Evolutionary conservation across 2,113 vertebrate species (phyloP).

Genomic region (Noturus placidus): DNA sequence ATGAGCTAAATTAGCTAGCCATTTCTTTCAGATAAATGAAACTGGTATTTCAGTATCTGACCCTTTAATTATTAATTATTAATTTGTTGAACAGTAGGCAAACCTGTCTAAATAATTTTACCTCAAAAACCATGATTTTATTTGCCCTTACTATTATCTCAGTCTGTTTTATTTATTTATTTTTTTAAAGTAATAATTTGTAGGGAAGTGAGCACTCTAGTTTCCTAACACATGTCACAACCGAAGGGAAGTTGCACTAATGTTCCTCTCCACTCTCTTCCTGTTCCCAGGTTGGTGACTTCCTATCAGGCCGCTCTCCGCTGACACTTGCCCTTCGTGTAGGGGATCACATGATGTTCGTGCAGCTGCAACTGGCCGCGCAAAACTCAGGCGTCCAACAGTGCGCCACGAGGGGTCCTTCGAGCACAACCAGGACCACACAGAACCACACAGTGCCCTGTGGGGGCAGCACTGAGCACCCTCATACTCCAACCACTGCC

Average conservation of each 20-base stretch:
- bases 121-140: not conserved
- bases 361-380: constrained; percentile 92
- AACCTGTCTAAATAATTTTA: not conserved
- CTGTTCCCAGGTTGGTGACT: constrained; percentile 87
- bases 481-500: not conserved
- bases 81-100: not conserved
- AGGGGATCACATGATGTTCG: constrained; percentile 99
- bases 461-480: not conserved
- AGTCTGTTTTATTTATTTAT: not conserved
- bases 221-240: constrained; percentile 1
- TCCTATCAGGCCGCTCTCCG: constrained; percentile 92
- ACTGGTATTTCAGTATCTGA: not conserved
- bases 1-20: not conserved
- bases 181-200: not conserved
- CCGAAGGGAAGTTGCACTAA: constrained; percentile 4
- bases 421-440: constrained; percentile 60
- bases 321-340: constrained; percentile 93
- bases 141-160: not conserved
- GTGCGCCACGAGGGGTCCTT: constrained; percentile 65
- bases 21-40: not conserved
- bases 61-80: too few species aligned
- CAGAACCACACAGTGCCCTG: not conserved
- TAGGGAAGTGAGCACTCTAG: not conserved
- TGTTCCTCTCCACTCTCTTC: not conserved
- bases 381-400: constrained; percentile 83